A percentile compares a stretch with the other conserved stretches of the same genome.
phyloP scores from a whole-genome alignment of 2,888 invertebrate genomes.

The Papilio gigon region DNA sequence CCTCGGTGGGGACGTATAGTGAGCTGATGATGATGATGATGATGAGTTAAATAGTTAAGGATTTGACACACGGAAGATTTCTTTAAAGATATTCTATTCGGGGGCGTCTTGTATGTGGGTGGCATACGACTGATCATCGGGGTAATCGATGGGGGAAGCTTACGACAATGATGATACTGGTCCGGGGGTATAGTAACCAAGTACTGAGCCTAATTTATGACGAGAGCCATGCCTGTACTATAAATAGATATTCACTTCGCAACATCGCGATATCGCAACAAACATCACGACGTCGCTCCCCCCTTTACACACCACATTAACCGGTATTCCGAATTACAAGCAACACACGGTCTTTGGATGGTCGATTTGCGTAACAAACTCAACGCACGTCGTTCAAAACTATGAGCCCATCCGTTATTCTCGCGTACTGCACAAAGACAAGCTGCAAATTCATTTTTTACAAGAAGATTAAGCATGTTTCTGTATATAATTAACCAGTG shows the following conservation, averaged over 20 bases:
- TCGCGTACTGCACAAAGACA: not conserved
- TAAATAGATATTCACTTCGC: slow-evolving; percentile 22
- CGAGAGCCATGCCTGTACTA: not conserved
- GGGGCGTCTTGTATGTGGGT: no score
- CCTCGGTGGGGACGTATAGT: no score
- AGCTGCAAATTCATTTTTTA: not conserved
- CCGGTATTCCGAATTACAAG: slow-evolving; percentile 50
- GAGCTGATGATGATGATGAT: no score
- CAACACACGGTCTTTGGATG: slow-evolving; percentile 52
- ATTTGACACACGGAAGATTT: no score
- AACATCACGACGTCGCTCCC: slow-evolving; percentile 35
- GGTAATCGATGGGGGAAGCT: no score
- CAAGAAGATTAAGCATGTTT: not conserved
- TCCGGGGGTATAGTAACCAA: no score
- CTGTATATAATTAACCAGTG: no score
- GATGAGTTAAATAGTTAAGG: no score
- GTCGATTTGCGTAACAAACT: slow-evolving; percentile 38
- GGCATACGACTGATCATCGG: no score
- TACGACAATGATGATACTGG: no score
- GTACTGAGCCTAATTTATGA: not conserved
- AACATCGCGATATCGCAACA: slow-evolving; percentile 4
- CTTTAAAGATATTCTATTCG: no score
- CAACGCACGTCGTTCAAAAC: slow-evolving; percentile 18
- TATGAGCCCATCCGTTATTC: slow-evolving; percentile 9
- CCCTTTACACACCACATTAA: slow-evolving; percentile 41